Evolutionary conservation across 2,113 vertebrate species (phyloP).

Genomic region (Trematocara zebra): DNA sequence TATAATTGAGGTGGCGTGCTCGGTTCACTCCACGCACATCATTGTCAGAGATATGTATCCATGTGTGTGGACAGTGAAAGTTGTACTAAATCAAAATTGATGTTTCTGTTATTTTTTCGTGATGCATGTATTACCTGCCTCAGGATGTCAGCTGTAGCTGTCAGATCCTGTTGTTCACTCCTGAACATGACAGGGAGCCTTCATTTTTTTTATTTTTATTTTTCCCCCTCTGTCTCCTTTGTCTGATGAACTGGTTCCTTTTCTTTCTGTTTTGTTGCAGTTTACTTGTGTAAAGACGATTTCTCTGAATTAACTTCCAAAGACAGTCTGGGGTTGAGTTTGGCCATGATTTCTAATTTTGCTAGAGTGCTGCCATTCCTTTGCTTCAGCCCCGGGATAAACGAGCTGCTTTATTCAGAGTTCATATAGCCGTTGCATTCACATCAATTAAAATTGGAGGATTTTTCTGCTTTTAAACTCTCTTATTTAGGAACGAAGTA

Average conservation of each 20-base stretch:
- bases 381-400: neutral
- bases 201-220: fast-evolving
- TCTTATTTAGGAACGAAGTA: neutral
- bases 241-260: neutral
- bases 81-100: neutral
- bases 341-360: neutral
- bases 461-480: neutral
- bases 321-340: neutral
- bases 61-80: neutral
- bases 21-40: fast-evolving
- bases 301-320: neutral
- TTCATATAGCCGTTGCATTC: neutral
- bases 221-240: fast-evolving
- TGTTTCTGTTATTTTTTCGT: neutral
- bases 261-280: neutral
- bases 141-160: neutral
- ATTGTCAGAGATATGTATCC: neutral
- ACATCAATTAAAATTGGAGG: neutral
- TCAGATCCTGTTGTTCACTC: neutral
- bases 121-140: neutral
- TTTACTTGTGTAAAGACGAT: neutral
- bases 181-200: neutral
- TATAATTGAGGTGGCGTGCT: neutral
- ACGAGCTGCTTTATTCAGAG: neutral
- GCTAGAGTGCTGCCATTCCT: neutral